Evolutionary conservation across 2,888 invertebrate genomes (phyloP).

Genomic region (Syrphus vitripennis): DNA sequence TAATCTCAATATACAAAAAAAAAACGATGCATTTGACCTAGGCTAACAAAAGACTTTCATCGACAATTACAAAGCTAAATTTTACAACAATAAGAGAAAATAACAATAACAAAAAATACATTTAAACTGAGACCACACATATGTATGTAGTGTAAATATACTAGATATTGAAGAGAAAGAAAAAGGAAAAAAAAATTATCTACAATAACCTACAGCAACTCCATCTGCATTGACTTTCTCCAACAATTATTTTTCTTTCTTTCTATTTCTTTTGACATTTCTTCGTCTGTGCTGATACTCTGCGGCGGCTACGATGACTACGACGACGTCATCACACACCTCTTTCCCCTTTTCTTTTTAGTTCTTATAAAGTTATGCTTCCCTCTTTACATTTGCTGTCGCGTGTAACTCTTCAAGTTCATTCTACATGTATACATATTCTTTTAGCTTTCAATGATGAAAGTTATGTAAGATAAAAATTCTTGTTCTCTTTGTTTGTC

Average conservation of each 20-base stretch:
- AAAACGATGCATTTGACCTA: constrained; percentile 46
- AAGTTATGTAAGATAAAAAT: constrained; percentile 64
- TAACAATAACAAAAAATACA: constrained; percentile 6
- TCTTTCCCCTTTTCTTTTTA: constrained; percentile 73
- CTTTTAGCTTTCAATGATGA: constrained; percentile 61
- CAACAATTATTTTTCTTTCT: constrained; percentile 44
- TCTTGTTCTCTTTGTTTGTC: constrained; percentile 60
- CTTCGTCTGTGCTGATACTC: constrained; percentile 25
- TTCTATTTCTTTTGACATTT: constrained; percentile 48
- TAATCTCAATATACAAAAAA: neutral
- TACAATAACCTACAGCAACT: constrained; percentile 65
- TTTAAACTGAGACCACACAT: neutral
- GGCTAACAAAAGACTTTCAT: constrained; percentile 55
- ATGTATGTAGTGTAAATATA: no score
- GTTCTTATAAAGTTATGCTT: constrained; percentile 6
- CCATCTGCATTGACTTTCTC: constrained; percentile 68
- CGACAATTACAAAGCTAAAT: constrained; percentile 43
- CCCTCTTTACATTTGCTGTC: neutral
- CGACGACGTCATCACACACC: neutral
- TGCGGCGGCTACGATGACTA: neutral
- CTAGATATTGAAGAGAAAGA: constrained; percentile 39
- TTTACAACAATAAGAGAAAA: constrained; percentile 35
- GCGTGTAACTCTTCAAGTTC: constrained; percentile 44
- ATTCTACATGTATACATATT: no score
- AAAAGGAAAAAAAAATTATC: neutral